phyloP scores from a whole-genome alignment of 1,140 invertebrate species.

The Brachionus rotundiformis region DNA sequence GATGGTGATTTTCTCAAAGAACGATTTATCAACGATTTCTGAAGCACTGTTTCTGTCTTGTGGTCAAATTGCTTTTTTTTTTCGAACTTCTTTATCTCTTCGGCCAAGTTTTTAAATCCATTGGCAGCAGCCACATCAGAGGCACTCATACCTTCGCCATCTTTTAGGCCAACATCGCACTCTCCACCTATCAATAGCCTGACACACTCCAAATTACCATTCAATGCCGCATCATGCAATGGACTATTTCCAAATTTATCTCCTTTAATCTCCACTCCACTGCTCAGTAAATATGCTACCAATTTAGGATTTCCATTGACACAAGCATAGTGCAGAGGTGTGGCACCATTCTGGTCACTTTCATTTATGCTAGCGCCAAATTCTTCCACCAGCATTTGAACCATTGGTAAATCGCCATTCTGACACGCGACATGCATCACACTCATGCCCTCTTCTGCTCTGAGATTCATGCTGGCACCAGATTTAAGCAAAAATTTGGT shows the following conservation, averaged over 20 bases:
- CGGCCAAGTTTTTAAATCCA: background rate
- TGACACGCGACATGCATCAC: conserved; percentile 31
- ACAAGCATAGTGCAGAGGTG: conserved; percentile 65
- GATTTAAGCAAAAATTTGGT: conserved; percentile 19
- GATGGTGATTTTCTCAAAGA: background rate
- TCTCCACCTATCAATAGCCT: conserved; percentile 58
- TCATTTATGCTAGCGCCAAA: background rate
- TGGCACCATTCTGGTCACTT: conserved; percentile 52
- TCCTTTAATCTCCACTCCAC: background rate
- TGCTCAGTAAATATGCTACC: background rate
- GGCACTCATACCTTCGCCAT: conserved; percentile 1
- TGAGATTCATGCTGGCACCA: background rate
- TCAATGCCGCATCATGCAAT: conserved; percentile 65
- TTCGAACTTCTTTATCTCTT: conserved; percentile 20
- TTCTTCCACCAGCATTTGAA: background rate
- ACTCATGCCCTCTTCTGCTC: background rate
- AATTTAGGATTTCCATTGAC: conserved; percentile 60
- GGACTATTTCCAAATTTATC: conserved; percentile 63
- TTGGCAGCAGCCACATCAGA: background rate
- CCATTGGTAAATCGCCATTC: conserved; percentile 13
- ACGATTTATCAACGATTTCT: background rate
- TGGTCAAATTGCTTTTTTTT: background rate
- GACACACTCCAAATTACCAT: conserved; percentile 66
- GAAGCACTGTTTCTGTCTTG: background rate
- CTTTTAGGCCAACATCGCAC: background rate